Evolutionary conservation across 1,140 invertebrate genomes (phyloP).

Genomic region (Zaprionus camerounensis): DNA sequence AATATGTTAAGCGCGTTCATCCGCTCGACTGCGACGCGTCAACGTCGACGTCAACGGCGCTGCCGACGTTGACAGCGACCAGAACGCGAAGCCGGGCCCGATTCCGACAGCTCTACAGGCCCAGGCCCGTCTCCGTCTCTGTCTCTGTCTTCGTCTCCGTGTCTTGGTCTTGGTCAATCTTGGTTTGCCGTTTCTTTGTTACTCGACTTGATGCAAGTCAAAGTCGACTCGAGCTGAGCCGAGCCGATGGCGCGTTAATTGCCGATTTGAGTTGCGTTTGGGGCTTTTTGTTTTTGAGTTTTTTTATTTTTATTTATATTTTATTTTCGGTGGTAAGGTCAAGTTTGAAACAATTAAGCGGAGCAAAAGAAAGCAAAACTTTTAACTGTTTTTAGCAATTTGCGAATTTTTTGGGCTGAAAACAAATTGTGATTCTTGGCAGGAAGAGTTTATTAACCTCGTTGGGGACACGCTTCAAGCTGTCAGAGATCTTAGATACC

Average conservation of each 20-base stretch:
- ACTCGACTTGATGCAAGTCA: slow-evolving; percentile 62
- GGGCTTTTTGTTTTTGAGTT: slow-evolving; percentile 25
- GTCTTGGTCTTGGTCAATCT: slow-evolving; percentile 42
- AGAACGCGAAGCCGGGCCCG: slow-evolving; percentile 36
- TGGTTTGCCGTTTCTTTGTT: slow-evolving; percentile 48
- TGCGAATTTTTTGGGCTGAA: slow-evolving; percentile 28
- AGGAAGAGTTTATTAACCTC: slow-evolving; percentile 75
- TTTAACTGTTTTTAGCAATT: slow-evolving; percentile 31
- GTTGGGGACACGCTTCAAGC: slow-evolving; percentile 51
- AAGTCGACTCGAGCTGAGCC: slow-evolving; percentile 16
- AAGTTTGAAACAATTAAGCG: slow-evolving; percentile 69
- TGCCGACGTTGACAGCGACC: slow-evolving; percentile 31
- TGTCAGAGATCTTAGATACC: slow-evolving; percentile 45
- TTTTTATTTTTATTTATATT: slow-evolving; percentile 33
- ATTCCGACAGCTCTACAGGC: slow-evolving; percentile 7
- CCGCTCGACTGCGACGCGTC: slow-evolving; percentile 47
- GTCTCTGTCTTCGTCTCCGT: slow-evolving; percentile 24
- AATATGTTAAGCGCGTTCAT: slow-evolving; percentile 60
- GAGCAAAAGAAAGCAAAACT: slow-evolving; percentile 76
- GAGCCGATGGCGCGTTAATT: slow-evolving; percentile 55
- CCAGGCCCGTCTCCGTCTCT: slow-evolving; percentile 26
- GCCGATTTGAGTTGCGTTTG: slow-evolving; percentile 59
- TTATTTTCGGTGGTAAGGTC: slow-evolving; percentile 74
- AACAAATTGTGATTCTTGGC: slow-evolving; percentile 46
- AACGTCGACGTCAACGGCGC: slow-evolving; percentile 29